These are phyloP conservation scores for Halisarca cf. caerulea DNA, from an alignment of 37 sponge, comb jelly and placozoan species.

Conservation along the genomic window DNA sequence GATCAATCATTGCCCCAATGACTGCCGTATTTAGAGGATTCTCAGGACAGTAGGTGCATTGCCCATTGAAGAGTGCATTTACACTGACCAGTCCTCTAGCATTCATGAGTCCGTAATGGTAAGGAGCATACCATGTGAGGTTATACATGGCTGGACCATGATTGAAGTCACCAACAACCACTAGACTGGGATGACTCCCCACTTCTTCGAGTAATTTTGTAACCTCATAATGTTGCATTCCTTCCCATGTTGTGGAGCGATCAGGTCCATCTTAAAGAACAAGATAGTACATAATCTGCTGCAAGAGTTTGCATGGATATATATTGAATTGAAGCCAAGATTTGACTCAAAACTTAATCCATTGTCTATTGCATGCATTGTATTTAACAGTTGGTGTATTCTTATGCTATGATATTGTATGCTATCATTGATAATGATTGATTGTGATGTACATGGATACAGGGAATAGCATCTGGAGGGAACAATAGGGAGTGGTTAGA, in stretches of 20 bases:
- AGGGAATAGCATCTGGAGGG: too few relatives aligned
- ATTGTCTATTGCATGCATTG: too few relatives aligned
- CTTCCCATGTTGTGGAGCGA: background rate
- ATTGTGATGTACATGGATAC: too few relatives aligned
- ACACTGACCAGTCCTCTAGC: slow-evolving; percentile 21
- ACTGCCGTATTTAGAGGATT: background rate
- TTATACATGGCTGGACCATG: slow-evolving; percentile 8
- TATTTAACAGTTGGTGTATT: too few relatives aligned
- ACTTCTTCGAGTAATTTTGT: background rate
- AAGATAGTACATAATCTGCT: too few relatives aligned
- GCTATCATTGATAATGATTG: too few relatives aligned
- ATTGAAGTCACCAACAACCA: slow-evolving; percentile 19
- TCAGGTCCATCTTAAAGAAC: background rate
- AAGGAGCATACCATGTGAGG: background rate
- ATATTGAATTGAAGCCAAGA: too few relatives aligned
- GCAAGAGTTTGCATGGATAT: too few relatives aligned
- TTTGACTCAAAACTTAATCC: too few relatives aligned
- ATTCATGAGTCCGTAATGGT: slow-evolving; percentile 23
- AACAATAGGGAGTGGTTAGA: too few relatives aligned
- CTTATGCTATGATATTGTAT: too few relatives aligned
- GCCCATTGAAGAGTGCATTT: background rate
- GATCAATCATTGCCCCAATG: background rate
- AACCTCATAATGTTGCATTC: background rate
- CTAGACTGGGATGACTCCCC: background rate
- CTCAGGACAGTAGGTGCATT: slow-evolving; percentile 11